These are phyloP conservation scores for Melinaea menophilus DNA, from an alignment of 2,888 invertebrate genomes.

Conservation along the genomic window DNA sequence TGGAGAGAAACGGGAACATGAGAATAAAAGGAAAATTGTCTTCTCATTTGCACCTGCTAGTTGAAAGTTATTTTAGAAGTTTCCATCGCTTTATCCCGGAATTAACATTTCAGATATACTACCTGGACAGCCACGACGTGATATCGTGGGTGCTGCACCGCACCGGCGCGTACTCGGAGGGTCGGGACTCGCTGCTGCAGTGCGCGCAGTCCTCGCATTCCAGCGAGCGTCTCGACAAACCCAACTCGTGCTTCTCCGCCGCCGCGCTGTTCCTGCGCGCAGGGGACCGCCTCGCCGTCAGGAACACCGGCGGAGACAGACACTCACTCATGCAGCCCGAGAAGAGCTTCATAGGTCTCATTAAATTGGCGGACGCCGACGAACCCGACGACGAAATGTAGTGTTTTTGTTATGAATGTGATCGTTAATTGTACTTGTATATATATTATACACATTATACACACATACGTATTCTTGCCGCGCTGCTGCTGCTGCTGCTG, in stretches of 20 bases:
- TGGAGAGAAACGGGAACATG: no score
- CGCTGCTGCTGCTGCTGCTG: background rate
- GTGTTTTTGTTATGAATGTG: conserved; percentile 10
- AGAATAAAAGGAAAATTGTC: no score
- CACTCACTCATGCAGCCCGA: conserved; percentile 84
- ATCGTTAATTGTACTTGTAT: conserved; percentile 8
- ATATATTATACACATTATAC: conserved; percentile 3
- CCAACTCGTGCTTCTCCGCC: conserved; percentile 87
- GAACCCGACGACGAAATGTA: conserved; percentile 61
- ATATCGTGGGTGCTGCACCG: conserved; percentile 86
- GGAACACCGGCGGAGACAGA: conserved; percentile 82
- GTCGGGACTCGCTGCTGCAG: conserved; percentile 81
- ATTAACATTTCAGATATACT: conserved; percentile 80
- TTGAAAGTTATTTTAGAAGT: no score
- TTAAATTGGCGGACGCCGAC: conserved; percentile 81
- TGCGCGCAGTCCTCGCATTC: conserved; percentile 84
- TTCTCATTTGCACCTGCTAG: no score
- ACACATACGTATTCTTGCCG: conserved; percentile 5
- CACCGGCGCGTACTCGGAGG: conserved; percentile 72
- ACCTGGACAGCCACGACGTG: conserved; percentile 85
- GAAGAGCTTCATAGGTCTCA: conserved; percentile 90
- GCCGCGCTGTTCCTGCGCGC: conserved; percentile 80
- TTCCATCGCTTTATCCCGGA: no score
- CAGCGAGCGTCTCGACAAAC: conserved; percentile 72
- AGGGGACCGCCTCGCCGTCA: conserved; percentile 82